Conservation (phyloP, 2,888 invertebrate genomes). For the Polylopha cassiicola region DNA sequence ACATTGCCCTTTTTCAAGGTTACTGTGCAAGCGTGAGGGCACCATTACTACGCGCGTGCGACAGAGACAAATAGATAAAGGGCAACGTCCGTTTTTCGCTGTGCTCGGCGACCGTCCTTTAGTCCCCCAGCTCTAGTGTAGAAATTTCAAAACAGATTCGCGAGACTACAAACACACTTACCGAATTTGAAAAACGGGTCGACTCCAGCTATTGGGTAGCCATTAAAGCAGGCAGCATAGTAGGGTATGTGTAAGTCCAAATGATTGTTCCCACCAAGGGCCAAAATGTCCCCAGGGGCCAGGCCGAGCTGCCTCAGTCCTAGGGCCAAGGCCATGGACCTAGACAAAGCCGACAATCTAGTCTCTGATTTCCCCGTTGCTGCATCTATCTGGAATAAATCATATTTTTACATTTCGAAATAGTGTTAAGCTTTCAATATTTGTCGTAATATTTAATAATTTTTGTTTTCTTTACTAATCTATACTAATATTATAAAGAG, state of each 20-base stretch:
- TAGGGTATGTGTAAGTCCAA: conserved; percentile 53
- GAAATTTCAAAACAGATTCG: neutral
- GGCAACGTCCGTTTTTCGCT: no score
- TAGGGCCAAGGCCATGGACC: conserved; percentile 44
- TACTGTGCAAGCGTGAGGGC: no score
- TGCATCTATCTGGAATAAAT: conserved; percentile 51
- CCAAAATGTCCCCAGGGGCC: conserved; percentile 50
- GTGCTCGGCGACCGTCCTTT: neutral
- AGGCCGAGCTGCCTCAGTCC: conserved; percentile 41
- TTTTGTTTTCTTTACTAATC: no score
- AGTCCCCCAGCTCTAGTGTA: neutral
- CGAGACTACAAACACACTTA: conserved; percentile 28
- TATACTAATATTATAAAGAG: no score
- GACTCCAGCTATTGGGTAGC: conserved; percentile 46
- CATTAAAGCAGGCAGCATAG: conserved; percentile 51
- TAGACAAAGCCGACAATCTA: conserved; percentile 41
- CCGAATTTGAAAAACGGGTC: conserved; percentile 52
- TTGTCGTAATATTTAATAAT: no score
- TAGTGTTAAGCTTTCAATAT: no score
- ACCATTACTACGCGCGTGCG: no score
- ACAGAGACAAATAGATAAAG: no score
- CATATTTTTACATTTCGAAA: no score
- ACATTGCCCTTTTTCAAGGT: no score
- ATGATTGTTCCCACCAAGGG: conserved; percentile 53
- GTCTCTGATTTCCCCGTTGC: conserved; percentile 52